These are phyloP conservation scores for Antennarius striatus DNA, from an alignment of 2,113 vertebrate genomes.

Conservation along the genomic window DNA sequence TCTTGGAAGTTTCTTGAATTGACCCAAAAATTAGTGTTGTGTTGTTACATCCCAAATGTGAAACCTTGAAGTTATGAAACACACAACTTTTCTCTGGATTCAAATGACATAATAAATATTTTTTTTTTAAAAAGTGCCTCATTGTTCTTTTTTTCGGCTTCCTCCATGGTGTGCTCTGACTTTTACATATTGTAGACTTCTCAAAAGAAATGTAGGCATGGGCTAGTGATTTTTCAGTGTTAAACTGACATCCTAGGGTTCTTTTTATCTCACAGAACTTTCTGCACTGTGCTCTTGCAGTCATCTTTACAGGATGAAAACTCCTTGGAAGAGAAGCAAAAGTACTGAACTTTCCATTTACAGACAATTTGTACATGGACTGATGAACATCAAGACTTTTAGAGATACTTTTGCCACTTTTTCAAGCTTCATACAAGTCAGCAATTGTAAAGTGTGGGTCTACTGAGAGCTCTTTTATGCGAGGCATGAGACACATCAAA, in stretches of 20 bases:
- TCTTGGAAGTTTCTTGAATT: no score
- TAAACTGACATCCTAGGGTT: neutral
- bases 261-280: neutral
- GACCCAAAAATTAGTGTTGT: no score
- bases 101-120: no score
- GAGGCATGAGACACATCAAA: neutral
- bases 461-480: conserved; percentile 2
- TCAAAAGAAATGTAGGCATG: neutral
- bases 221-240: neutral
- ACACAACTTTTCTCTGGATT: no score
- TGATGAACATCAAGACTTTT: neutral
- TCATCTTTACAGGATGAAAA: neutral
- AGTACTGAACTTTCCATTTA: neutral
- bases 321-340: neutral
- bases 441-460: neutral
- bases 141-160: no score
- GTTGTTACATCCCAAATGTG: no score
- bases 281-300: neutral
- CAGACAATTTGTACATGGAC: neutral
- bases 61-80: no score
- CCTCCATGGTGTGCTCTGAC: no score
- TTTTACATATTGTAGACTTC: neutral
- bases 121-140: no score
- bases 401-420: neutral
- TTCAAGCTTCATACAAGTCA: neutral